Evolutionary conservation across 2,888 invertebrate species (phyloP).

Genomic region (Chloroclystis v-ata): DNA sequence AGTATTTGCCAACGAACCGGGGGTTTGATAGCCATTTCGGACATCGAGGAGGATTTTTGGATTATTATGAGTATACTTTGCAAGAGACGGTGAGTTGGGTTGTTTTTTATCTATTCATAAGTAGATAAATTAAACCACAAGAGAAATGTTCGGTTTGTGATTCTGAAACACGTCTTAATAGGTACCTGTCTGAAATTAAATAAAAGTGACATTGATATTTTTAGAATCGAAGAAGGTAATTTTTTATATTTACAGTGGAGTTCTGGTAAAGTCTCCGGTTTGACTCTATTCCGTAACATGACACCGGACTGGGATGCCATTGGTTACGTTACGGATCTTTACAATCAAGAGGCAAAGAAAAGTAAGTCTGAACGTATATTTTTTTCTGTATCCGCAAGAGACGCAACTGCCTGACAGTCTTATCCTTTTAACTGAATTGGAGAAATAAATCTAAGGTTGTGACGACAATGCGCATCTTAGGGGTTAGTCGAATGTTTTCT

Average conservation of each 20-base stretch:
- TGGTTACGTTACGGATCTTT: conserved; percentile 84
- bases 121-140: no score
- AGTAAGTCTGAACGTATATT: conserved; percentile 39
- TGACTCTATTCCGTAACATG: conserved; percentile 72
- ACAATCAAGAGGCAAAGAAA: conserved; percentile 81
- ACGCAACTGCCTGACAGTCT: conserved; percentile 4
- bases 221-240: no score
- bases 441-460: conserved; percentile 18
- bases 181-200: no score
- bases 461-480: conserved; percentile 11
- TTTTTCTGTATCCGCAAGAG: conserved; percentile 2
- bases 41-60: conserved; percentile 88
- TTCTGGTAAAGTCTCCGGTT: conserved; percentile 57
- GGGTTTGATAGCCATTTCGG: conserved; percentile 92
- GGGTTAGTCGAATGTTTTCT: conserved; percentile 7
- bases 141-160: no score
- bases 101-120: neutral
- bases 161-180: no score
- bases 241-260: conserved; percentile 39
- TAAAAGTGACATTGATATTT: no score
- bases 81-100: conserved; percentile 51
- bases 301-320: conserved; percentile 76
- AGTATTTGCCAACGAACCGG: conserved; percentile 82
- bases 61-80: conserved; percentile 82
- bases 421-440: conserved; percentile 22